Evolutionary conservation across 2,113 vertebrate genomes (phyloP).

Genomic region (Rhipidura dahli): DNA sequence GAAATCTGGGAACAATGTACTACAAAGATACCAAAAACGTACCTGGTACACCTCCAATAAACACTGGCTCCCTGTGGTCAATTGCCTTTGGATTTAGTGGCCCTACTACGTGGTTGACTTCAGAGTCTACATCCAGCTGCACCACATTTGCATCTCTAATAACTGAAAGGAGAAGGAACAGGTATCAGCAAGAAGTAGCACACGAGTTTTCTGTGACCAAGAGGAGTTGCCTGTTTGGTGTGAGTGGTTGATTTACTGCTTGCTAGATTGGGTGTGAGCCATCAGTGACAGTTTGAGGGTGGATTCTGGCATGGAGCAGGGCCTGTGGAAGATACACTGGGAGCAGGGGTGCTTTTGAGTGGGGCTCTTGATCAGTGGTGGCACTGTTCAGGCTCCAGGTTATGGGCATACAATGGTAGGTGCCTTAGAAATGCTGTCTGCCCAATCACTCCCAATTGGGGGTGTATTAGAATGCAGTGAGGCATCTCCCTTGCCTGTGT

Average conservation of each 20-base stretch:
- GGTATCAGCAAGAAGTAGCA: background rate
- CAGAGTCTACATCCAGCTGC: constrained; percentile 90
- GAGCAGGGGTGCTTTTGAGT: background rate
- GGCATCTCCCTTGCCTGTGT: background rate
- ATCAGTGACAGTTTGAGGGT: background rate
- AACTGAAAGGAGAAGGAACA: constrained; percentile 74
- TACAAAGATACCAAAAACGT: background rate
- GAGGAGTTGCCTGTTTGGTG: background rate
- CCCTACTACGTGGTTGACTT: constrained; percentile 88
- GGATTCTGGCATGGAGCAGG: background rate
- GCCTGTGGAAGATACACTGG: background rate
- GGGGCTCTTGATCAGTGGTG: background rate
- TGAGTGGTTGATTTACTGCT: background rate
- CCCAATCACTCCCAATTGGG: background rate
- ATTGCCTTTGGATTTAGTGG: constrained; percentile 74
- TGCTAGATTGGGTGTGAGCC: background rate
- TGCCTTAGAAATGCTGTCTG: background rate
- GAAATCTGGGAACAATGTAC: background rate
- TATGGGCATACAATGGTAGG: background rate
- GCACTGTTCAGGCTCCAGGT: background rate
- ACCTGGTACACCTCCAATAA: constrained; percentile 94
- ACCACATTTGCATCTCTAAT: constrained; percentile 87
- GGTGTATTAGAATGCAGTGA: background rate
- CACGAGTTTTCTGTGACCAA: background rate
- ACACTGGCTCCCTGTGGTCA: constrained; percentile 80